Evolutionary conservation across 2,113 vertebrate species (phyloP).

Genomic region (Coracopsis vasa): DNA sequence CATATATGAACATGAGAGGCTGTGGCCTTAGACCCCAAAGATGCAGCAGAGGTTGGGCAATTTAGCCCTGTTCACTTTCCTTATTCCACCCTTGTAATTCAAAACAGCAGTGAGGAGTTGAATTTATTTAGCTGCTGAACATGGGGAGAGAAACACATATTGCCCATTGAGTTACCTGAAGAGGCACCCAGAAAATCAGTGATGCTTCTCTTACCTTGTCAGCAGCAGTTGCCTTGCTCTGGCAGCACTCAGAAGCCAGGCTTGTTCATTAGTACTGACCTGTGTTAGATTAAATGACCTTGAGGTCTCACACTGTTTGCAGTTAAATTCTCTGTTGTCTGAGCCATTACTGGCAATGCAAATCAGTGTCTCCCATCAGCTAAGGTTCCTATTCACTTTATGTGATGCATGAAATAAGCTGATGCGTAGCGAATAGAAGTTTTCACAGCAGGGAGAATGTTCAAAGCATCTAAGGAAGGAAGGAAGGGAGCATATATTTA

Average conservation of each 20-base stretch:
- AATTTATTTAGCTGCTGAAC: background rate
- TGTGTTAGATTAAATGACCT: background rate
- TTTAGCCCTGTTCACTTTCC: background rate
- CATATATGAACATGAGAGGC: rapidly evolving
- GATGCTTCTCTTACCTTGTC: background rate
- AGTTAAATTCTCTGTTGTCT: background rate
- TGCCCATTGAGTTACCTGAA: background rate
- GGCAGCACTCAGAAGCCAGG: rapidly evolving
- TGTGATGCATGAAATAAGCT: background rate
- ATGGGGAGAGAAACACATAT: background rate
- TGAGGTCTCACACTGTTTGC: background rate
- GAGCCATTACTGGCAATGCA: background rate
- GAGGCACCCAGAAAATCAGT: background rate
- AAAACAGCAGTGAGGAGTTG: background rate
- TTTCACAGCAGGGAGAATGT: background rate
- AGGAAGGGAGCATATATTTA: background rate
- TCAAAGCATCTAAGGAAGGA: background rate
- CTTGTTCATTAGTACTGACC: background rate
- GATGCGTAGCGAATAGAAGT: background rate
- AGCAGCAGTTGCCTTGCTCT: background rate
- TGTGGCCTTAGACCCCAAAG: background rate
- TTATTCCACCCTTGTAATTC: background rate
- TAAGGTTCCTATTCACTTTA: background rate
- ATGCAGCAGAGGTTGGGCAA: background rate
- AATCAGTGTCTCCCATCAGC: background rate